Evolutionary conservation across 2,888 invertebrate genomes (phyloP).

Genomic region (Andrena flavipes): DNA sequence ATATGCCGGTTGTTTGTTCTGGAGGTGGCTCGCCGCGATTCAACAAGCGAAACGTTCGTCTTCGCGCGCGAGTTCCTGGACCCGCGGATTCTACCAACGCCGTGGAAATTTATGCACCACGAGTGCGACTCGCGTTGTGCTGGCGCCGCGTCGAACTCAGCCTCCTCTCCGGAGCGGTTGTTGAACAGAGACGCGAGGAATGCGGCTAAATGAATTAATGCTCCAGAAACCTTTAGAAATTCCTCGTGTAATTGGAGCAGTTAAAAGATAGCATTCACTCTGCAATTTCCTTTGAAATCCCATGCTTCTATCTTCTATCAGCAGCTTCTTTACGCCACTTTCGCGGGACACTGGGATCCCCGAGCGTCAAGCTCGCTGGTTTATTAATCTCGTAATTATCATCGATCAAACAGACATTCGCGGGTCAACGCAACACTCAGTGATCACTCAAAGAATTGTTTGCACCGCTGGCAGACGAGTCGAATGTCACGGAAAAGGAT

Average conservation of each 20-base stretch:
- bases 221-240: background rate
- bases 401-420: conserved; percentile 8
- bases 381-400: conserved; percentile 10
- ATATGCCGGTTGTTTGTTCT: conserved; percentile 64
- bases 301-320: background rate
- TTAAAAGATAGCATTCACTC: background rate
- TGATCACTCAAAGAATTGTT: conserved; percentile 27
- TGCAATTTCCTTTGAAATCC: background rate
- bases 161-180: background rate
- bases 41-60: conserved; percentile 27
- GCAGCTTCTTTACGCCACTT: background rate
- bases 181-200: background rate
- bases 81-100: conserved; percentile 49
- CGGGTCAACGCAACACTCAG: background rate
- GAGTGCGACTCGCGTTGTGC: conserved; percentile 28
- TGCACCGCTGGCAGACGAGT: conserved; percentile 15
- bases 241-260: background rate
- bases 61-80: conserved; percentile 19
- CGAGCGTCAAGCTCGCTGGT: background rate
- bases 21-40: conserved; percentile 44
- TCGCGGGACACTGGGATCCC: background rate
- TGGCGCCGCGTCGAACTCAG: background rate
- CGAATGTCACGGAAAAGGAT: conserved; percentile 8
- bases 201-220: background rate
- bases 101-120: conserved; percentile 51